These are phyloP conservation scores for Forpus xanthops DNA, from an alignment of 2,797 vertebrate species.

Conservation along the genomic window DNA sequence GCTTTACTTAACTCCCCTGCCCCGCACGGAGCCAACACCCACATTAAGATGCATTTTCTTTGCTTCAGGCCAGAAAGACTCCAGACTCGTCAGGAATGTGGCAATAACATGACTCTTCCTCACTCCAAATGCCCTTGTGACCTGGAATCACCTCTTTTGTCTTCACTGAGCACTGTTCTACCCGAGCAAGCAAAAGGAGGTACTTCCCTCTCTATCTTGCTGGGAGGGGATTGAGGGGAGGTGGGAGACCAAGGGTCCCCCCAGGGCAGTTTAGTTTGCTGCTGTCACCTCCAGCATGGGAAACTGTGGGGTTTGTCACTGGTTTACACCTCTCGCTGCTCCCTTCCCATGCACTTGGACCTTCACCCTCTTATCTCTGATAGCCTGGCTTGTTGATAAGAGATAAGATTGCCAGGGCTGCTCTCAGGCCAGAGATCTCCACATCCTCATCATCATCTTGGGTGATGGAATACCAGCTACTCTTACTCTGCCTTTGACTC, in stretches of 20 bases:
- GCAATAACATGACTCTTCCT: not conserved
- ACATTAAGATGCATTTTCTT: slow-evolving; percentile 25
- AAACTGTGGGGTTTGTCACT: not conserved
- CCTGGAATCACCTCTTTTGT: not conserved
- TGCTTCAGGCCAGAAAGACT: not conserved
- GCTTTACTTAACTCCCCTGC: slow-evolving; percentile 20
- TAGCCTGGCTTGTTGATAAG: not conserved
- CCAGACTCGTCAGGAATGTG: not conserved
- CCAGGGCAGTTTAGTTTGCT: rapidly evolving
- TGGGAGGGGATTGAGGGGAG: rapidly evolving
- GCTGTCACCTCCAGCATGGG: not conserved
- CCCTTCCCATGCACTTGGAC: not conserved
- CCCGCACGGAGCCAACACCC: not conserved
- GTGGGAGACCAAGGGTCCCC: not conserved
- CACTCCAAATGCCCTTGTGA: not conserved
- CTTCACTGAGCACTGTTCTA: not conserved
- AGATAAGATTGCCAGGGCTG: not conserved
- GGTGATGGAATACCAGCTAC: rapidly evolving
- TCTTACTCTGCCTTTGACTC: rapidly evolving
- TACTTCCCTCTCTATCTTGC: not conserved
- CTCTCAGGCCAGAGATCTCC: not conserved
- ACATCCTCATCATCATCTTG: rapidly evolving
- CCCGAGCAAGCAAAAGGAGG: not conserved
- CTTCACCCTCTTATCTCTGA: not conserved
- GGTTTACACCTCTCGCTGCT: not conserved